Base-by-base conservation (phyloP, 1,140 invertebrate genomes). In the Solenopsis invicta region DNA sequence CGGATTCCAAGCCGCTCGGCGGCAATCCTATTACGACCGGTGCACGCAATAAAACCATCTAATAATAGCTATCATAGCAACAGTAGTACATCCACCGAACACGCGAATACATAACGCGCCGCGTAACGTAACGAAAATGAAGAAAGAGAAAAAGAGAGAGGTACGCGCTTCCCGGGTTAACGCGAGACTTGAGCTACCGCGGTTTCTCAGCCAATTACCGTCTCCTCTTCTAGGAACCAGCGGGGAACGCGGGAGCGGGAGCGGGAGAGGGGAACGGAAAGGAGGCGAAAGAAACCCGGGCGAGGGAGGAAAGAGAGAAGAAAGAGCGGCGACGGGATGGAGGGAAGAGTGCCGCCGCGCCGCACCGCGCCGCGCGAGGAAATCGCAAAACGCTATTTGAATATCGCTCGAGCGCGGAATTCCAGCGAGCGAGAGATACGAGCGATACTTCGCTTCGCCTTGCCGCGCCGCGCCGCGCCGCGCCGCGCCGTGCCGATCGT, bases 301-400 rank as follows among this genome's bases (percentile, higher is more conserved):
- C 54, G 74, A 64, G 41, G n/a, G 24, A 41, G 71, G 41, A 82
- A 50, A 77, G 75, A 71, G 61, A 86, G 56, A 71, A 48, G 41
- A 50, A 12, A 24, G 64, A n/a, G n/a, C 21, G n/a, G 2, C 4
- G 59, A 2, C 52, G 41, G n/a, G n/a, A n/a, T n/a, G n/a, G 29
- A 29, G 29, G 29, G 29, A 29, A 0, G 29, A 29, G 29, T 2
- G n/a, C n/a, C n/a, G n/a, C n/a, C n/a, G n/a, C n/a, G n/a, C n/a
- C n/a, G n/a, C n/a, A n/a, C n/a, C n/a, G n/a, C 29, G 2, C 29
- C 29, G 29, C 16, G 67, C 24, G 75, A 76, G 76, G 52, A 67
- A 82, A 80, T 86, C 82, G 82, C 77, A 69, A 88, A 89, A 88
- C 72, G 87, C 45, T 50, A 84, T 84, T 84, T 84, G 80, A 84